Conservation (phyloP, 2,113 vertebrate species). For the Dasyprocta punctata region DNA sequence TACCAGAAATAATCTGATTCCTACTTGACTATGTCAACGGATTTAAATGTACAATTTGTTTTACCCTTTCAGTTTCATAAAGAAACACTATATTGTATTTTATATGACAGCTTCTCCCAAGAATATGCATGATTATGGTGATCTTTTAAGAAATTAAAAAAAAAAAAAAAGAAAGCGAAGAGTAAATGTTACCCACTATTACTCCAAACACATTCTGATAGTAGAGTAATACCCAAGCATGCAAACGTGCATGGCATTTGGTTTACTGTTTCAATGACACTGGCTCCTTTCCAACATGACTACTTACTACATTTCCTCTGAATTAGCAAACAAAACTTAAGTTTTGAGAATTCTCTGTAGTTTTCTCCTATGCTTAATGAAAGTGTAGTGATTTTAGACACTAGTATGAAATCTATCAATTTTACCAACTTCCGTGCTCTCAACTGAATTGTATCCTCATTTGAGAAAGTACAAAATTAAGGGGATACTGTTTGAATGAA, state of each 20-base stretch:
- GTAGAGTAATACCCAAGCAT: background rate
- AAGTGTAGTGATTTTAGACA: background rate
- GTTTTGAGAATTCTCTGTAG: background rate
- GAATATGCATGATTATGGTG: background rate
- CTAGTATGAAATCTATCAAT: background rate
- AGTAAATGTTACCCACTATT: background rate
- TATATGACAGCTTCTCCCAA: background rate
- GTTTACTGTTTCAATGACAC: slow-evolving; percentile 3
- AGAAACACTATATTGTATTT: background rate
- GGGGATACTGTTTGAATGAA: background rate
- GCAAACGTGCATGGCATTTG: background rate
- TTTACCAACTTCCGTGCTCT: background rate
- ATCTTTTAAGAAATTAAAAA: background rate
- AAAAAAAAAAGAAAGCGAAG: background rate
- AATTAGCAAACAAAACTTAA: background rate
- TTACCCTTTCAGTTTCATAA: background rate
- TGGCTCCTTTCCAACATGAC: background rate
- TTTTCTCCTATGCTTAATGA: background rate
- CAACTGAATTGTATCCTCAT: background rate
- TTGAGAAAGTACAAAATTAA: background rate
- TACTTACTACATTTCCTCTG: background rate
- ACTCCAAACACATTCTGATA: background rate
- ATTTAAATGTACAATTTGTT: background rate
- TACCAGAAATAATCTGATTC: background rate
- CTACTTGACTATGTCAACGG: background rate